These are phyloP conservation scores for Caenorhabditis japonica DNA, from an alignment of 2,888 invertebrate species.

Conservation along the genomic window DNA sequence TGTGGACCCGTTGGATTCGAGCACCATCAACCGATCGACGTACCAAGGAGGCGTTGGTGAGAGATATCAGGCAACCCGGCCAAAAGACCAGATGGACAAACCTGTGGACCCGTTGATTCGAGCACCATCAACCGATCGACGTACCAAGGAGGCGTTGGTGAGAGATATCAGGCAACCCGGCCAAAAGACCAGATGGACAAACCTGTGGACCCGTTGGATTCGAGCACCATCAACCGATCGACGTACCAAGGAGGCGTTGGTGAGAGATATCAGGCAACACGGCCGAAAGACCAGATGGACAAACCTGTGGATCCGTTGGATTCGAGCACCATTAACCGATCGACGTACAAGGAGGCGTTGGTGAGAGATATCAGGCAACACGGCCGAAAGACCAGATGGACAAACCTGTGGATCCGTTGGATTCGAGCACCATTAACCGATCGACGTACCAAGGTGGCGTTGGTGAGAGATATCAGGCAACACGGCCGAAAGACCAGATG, in stretches of 20 bases:
- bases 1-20: conserved; percentile 3
- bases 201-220: conserved; percentile 9
- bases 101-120: conserved; percentile 7
- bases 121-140: conserved; percentile 15
- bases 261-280: conserved; percentile 13
- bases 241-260: conserved; percentile 28
- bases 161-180: conserved; percentile 9
- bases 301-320: conserved; percentile 20
- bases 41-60: conserved; percentile 20
- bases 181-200: conserved; percentile 16
- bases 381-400: no score
- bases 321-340: conserved; percentile 26
- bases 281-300: conserved; percentile 25
- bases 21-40: conserved; percentile 17
- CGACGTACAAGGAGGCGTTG: no score
- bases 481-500: no score
- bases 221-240: conserved; percentile 16
- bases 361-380: no score
- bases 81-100: conserved; percentile 8
- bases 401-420: no score
- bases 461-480: no score
- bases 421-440: no score
- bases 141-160: conserved; percentile 25
- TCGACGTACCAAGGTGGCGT: no score
- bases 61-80: conserved; percentile 4